Evolutionary conservation across 2,888 invertebrate genomes (phyloP).

Genomic region (Melanchra persicariae): DNA sequence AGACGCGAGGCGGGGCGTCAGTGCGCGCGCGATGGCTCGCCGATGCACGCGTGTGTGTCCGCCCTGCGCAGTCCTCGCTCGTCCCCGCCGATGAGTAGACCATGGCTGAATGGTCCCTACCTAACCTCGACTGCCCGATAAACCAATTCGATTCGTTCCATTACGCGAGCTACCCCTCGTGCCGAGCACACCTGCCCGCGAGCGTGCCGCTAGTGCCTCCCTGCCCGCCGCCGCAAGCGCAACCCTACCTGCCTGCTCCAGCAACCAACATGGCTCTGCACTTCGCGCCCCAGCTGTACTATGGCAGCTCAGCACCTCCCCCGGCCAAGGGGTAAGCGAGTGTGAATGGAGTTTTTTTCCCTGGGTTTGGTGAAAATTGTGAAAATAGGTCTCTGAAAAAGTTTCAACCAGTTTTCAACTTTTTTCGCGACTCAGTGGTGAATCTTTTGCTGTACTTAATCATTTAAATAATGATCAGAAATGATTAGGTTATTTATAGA

Average conservation of each 20-base stretch:
- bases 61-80: constrained; percentile 72
- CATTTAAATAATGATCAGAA: constrained; percentile 28
- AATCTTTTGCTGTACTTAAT: constrained; percentile 13
- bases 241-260: constrained; percentile 47
- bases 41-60: constrained; percentile 79
- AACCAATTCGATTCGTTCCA: constrained; percentile 70
- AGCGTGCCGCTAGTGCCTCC: constrained; percentile 45
- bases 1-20: constrained; percentile 75
- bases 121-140: constrained; percentile 71
- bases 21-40: constrained; percentile 82
- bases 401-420: constrained; percentile 8
- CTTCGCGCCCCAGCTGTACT: constrained; percentile 44
- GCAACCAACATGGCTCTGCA: constrained; percentile 46
- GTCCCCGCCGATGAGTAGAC: constrained; percentile 57
- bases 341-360: neutral
- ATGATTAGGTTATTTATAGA: constrained; percentile 39
- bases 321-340: constrained; percentile 69
- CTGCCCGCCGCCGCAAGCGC: constrained; percentile 59
- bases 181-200: constrained; percentile 60
- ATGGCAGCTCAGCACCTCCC: constrained; percentile 40
- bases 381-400: constrained; percentile 21
- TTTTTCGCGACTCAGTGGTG: neutral
- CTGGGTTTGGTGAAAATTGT: constrained; percentile 17
- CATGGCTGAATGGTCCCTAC: constrained; percentile 79
- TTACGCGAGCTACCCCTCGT: constrained; percentile 68